Conservation (phyloP, 1,140 invertebrate genomes). For the Pogonomyrmex californicus region DNA sequence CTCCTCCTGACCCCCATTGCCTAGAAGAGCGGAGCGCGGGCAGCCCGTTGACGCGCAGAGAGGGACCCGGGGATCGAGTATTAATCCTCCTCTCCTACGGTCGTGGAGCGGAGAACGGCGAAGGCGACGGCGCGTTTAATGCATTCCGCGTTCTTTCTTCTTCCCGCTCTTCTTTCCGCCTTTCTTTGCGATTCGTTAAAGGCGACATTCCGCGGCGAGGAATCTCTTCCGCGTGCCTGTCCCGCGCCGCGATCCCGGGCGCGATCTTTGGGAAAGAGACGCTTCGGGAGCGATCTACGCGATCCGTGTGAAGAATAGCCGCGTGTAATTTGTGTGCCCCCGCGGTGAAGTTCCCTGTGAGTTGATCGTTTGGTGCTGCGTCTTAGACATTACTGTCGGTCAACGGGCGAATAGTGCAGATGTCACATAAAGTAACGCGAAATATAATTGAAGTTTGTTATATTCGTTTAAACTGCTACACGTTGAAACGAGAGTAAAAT, state of each 20-base stretch:
- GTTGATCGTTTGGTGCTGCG: neutral
- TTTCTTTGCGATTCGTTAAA: slow-evolving; percentile 19
- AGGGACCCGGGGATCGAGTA: slow-evolving; percentile 33
- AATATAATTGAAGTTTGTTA: neutral
- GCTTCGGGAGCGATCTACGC: slow-evolving; percentile 1
- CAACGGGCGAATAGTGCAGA: neutral
- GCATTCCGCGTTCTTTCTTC: neutral
- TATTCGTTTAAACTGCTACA: neutral
- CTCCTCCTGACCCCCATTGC: slow-evolving; percentile 80
- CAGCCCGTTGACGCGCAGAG: slow-evolving; percentile 18
- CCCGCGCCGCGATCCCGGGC: neutral
- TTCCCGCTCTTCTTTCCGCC: neutral
- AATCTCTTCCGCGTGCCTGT: slow-evolving; percentile 24
- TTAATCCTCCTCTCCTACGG: slow-evolving; percentile 21
- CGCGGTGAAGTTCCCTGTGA: neutral
- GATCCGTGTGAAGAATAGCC: neutral
- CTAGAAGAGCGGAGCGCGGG: slow-evolving; percentile 48
- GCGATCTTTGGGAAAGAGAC: slow-evolving; percentile 12
- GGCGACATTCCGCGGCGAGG: slow-evolving; percentile 24
- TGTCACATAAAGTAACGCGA: neutral
- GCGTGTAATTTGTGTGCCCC: neutral
- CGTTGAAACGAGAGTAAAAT: neutral
- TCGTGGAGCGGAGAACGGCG: slow-evolving; percentile 7
- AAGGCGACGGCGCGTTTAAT: neutral
- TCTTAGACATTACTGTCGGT: neutral